Base-by-base conservation (phyloP, 2,113 vertebrate species). In the Zootoca vivipara region DNA sequence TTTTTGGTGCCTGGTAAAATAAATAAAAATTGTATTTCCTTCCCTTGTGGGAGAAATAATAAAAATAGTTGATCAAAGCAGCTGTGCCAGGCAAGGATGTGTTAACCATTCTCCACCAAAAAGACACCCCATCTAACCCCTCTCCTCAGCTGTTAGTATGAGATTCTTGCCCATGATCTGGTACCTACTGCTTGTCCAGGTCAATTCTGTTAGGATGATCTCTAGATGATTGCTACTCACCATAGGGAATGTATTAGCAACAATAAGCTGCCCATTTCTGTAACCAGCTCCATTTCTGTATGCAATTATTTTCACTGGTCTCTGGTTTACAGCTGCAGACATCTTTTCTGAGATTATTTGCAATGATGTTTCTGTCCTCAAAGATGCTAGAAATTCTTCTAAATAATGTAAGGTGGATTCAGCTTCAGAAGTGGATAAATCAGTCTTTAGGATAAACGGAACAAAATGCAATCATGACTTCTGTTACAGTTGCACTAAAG, bases 251-350 rank as follows among this genome's bases (percentile, higher is more conserved):
- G 95, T 94, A 38, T 77, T 83, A 83, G 93, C 93, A 87, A 94
- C 89, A 82, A 97, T 90, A 86, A 96, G 87, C 81, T 94, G 94
- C 80, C 94, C 92, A 62, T 94, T 94, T 87, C 10, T 69, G 83
- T 91, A 93, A 46, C 90, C 93, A 70, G 85, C 52, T 80, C 95
- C 94, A 42, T 96, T 96, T 96, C 90, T 96, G 85, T 94, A 93
- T 33, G 95, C 94, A 42, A 91, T 93, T 89, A 95, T 88, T 92
- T 94, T 96, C 15, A 97, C 83, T 15, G 93, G 58, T 81, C 91
- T 93, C 87, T 93, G 92, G 65, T 82, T 88, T 1, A 1, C 58
- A 69, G 85, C 85, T 75, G 82, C 52, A 83, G 78, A 9, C 8
- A 86, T 91, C 80, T 93, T 22, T 33, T 38, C 87, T 80, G 93